phyloP scores from a whole-genome alignment of 2,797 vertebrate species.

The Artibeus lituratus region DNA sequence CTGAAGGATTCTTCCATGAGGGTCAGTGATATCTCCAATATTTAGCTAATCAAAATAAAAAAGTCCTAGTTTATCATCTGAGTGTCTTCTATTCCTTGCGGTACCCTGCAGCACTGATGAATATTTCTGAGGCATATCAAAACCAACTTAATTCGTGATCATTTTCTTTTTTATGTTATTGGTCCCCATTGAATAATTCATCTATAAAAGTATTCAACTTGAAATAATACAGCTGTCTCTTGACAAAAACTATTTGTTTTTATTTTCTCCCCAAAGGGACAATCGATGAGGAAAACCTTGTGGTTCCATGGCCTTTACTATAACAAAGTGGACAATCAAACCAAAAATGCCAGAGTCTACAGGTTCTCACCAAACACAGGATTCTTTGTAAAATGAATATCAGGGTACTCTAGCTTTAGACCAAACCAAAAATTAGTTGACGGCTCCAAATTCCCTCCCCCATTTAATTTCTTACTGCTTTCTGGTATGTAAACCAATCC shows the following conservation, averaged over 20 bases:
- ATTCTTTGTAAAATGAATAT: neutral
- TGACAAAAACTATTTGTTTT: constrained; percentile 39
- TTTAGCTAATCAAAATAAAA: neutral
- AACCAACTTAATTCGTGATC: constrained; percentile 18
- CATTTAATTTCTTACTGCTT: neutral
- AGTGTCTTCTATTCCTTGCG: constrained; percentile 18
- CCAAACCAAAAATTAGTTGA: neutral
- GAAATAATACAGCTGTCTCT: constrained; percentile 43
- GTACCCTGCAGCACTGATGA: neutral
- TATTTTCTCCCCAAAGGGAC: neutral
- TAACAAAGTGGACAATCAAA: neutral
- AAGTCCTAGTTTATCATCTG: neutral
- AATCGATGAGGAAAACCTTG: neutral
- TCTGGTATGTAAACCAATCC: neutral
- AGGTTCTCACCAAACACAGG: neutral
- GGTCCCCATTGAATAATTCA: constrained; percentile 19
- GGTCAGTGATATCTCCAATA: neutral
- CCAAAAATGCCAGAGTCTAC: neutral
- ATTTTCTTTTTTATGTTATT: neutral
- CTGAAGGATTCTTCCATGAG: neutral
- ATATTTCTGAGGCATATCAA: constrained; percentile 30
- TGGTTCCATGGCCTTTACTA: neutral
- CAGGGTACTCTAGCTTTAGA: neutral
- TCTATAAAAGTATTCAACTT: constrained; percentile 34
- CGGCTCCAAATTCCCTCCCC: neutral